These are phyloP conservation scores for Hedychridium roseum DNA, from an alignment of 2,888 invertebrate species.

Conservation along the genomic window DNA sequence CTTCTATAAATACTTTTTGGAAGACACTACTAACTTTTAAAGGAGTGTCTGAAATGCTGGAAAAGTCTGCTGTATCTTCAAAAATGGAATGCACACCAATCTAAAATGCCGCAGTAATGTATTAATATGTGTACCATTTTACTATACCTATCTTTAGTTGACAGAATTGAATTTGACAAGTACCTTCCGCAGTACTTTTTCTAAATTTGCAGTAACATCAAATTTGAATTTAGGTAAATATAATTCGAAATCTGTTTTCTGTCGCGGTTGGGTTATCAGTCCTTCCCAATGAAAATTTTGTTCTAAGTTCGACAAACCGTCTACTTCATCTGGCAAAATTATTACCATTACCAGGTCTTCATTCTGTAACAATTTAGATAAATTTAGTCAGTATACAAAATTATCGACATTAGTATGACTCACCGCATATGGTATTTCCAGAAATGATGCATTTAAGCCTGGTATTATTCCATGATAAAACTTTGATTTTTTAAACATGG, in stretches of 20 bases:
- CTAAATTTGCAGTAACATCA: slow-evolving; percentile 61
- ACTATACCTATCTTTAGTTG: background rate
- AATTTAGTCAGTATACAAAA: background rate
- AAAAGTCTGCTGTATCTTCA: slow-evolving; percentile 60
- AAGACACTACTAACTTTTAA: slow-evolving; percentile 63
- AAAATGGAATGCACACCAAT: slow-evolving; percentile 64
- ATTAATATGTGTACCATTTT: background rate
- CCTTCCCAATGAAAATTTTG: slow-evolving; percentile 57
- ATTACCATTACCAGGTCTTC: slow-evolving; percentile 77
- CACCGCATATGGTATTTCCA: slow-evolving; percentile 77
- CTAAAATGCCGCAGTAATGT: slow-evolving; percentile 41
- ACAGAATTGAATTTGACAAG: slow-evolving; percentile 7
- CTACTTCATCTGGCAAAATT: slow-evolving; percentile 74
- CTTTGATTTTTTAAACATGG: slow-evolving; percentile 73
- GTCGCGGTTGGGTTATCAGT: slow-evolving; percentile 38
- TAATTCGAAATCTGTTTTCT: slow-evolving; percentile 53
- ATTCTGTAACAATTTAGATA: slow-evolving; percentile 60
- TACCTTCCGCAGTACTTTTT: slow-evolving; percentile 58
- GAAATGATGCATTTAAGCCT: slow-evolving; percentile 68
- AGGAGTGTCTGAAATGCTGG: slow-evolving; percentile 54
- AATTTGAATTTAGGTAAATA: slow-evolving; percentile 66
- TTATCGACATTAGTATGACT: slow-evolving; percentile 4
- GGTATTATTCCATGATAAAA: slow-evolving; percentile 65
- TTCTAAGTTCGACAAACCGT: slow-evolving; percentile 67
- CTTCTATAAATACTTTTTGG: slow-evolving; percentile 68